Evolutionary conservation across 2,113 vertebrate species (phyloP), one percentile per base, ranked within the genome.

Genomic region (Hylia prasina): DNA sequence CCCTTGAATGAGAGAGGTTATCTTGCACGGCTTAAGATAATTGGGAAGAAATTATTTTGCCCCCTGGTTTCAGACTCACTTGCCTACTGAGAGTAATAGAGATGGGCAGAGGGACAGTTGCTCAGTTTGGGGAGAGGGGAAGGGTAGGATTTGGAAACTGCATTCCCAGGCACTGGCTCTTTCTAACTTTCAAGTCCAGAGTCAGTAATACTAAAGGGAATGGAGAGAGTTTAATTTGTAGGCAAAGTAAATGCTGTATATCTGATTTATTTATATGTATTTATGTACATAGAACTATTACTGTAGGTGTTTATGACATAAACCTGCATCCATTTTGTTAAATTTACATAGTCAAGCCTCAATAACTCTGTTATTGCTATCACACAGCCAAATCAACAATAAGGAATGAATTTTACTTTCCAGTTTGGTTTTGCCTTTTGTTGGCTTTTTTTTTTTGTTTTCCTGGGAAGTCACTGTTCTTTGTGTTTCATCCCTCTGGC

Each of bases 31-130:
- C 93, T 98, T 96, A 97, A 97, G 94, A 94, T 98, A 98, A 98
- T 97, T 97, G 95, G 87, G 96, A 98, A 97, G 91, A 97, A 98
- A 98, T 97, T 78, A 97, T 98, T 98, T 98, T 97, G 96, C 91
- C 78, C 95, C 95, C 65, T 96, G 87, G 87, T 98, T 98, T 98
- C 95, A 97, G 76, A 76, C 73, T 96, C 12, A 23, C 44, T 96
- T 6, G 13, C 51, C 53, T 86, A 80, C 65, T 54, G 79, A 97
- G 82, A 95, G 82, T 60, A 63, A 96, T 93, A 83, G 83, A 87
- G n/a, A 65, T 37, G 58, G 57, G 21, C 82, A 85, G 81, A 97
- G 60, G 94, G 50, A 94, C 9, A 58, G 42, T 73, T 65, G 8
- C 56, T 96, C 83, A 86, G 77, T 97, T 94, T 94, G 78, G 70